phyloP scores from a whole-genome alignment of 2,888 invertebrate species.

The Therioaphis trifolii region DNA sequence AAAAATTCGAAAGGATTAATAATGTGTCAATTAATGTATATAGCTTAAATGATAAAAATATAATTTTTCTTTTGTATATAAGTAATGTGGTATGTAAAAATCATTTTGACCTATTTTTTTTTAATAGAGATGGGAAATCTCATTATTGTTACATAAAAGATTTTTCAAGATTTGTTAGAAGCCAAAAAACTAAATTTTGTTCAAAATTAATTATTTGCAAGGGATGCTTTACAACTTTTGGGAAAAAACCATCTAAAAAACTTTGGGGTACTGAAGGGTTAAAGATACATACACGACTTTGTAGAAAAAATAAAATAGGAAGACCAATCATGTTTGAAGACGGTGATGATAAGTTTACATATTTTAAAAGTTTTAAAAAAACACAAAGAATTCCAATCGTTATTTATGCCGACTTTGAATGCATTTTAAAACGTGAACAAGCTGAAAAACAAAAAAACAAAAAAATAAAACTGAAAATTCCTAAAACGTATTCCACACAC shows the following conservation, averaged over 20 bases:
- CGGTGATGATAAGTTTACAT: not conserved
- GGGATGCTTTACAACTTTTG: not conserved
- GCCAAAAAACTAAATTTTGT: not conserved
- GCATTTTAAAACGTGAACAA: not conserved
- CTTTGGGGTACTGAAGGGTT: not conserved
- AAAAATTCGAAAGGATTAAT: too few species aligned
- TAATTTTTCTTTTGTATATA: too few species aligned
- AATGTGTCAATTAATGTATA: too few species aligned
- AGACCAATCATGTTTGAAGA: not conserved
- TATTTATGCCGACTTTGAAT: not conserved
- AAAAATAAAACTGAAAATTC: too few species aligned
- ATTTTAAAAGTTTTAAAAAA: conserved; percentile 10
- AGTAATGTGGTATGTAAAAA: too few species aligned
- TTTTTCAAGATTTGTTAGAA: too few species aligned
- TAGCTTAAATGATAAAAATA: too few species aligned
- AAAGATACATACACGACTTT: not conserved
- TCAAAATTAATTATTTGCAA: conserved; percentile 4
- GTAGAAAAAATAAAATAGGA: not conserved
- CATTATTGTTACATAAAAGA: too few species aligned
- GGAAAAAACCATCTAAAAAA: not conserved
- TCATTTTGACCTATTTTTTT: too few species aligned
- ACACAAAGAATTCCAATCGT: not conserved
- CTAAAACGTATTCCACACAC: too few species aligned
- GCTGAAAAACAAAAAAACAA: too few species aligned
- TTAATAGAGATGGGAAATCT: too few species aligned